These are phyloP conservation scores for Takifugu ocellatus DNA, from an alignment of 2,797 vertebrate species.

Conservation along the genomic window DNA sequence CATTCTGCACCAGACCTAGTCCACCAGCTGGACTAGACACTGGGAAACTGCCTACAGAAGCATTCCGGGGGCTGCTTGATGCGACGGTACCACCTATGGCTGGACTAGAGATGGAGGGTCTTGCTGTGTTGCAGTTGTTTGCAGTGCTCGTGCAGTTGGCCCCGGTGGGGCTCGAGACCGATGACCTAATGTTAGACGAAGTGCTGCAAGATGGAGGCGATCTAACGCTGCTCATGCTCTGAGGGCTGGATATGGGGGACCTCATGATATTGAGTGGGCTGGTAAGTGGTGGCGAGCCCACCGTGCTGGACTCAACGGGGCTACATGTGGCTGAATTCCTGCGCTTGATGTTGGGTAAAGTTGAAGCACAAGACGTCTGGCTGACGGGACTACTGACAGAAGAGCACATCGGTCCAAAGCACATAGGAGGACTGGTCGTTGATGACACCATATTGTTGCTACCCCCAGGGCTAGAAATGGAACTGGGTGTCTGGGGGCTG, in stretches of 20 bases:
- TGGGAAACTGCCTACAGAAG: slow-evolving; percentile 78
- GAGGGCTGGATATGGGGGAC: slow-evolving; percentile 93
- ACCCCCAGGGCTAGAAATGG: slow-evolving; percentile 87
- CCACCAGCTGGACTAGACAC: slow-evolving; percentile 80
- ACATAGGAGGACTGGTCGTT: slow-evolving; percentile 84
- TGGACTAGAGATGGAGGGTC: slow-evolving; percentile 91
- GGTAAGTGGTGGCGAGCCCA: slow-evolving; percentile 90
- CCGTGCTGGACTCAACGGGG: slow-evolving; percentile 85
- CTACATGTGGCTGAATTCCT: slow-evolving; percentile 89
- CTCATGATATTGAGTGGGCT: slow-evolving; percentile 95
- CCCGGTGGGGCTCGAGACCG: slow-evolving; percentile 88
- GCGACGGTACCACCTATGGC: slow-evolving; percentile 80
- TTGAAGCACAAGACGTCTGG: slow-evolving; percentile 81
- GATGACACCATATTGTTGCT: slow-evolving; percentile 92
- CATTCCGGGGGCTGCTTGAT: slow-evolving; percentile 86
- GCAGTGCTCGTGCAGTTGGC: slow-evolving; percentile 72
- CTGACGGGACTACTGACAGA: slow-evolving; percentile 83
- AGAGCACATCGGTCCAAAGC: slow-evolving; percentile 81
- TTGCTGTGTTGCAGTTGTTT: slow-evolving; percentile 77
- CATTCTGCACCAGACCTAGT: slow-evolving; percentile 82
- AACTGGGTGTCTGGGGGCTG: slow-evolving; percentile 85
- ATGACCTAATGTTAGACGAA: slow-evolving; percentile 83
- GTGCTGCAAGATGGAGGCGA: slow-evolving; percentile 90
- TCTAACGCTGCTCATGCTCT: slow-evolving; percentile 89
- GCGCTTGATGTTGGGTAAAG: slow-evolving; percentile 81